These are phyloP conservation scores for Menura novaehollandiae DNA, from an alignment of 2,113 vertebrate genomes.

Conservation along the genomic window DNA sequence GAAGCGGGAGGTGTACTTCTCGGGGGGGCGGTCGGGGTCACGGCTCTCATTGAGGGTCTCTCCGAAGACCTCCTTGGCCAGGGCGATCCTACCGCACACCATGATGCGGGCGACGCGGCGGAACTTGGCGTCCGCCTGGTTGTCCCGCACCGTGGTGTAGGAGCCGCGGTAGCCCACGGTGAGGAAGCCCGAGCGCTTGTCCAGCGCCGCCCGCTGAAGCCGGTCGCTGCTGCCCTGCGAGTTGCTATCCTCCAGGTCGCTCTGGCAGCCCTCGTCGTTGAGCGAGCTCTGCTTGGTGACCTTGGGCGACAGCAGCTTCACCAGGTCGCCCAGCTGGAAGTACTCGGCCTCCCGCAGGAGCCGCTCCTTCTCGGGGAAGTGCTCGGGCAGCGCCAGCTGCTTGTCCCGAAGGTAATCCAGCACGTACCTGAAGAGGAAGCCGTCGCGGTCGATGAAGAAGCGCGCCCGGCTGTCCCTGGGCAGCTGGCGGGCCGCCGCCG, in stretches of 20 bases:
- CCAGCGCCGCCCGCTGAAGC: conserved; percentile 59
- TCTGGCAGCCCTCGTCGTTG: conserved; percentile 86
- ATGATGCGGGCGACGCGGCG: conserved; percentile 86
- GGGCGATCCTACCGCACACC: conserved; percentile 85
- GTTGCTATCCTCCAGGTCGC: conserved; percentile 83
- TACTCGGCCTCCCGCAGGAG: conserved; percentile 85
- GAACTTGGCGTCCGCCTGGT: conserved; percentile 85
- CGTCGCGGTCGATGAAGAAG: conserved; percentile 89
- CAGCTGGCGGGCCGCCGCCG: conserved; percentile 73
- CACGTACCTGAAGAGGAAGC: conserved; percentile 89
- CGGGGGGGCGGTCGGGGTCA: conserved; percentile 84
- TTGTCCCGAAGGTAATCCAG: conserved; percentile 87
- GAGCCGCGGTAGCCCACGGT: conserved; percentile 87
- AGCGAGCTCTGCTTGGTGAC: conserved; percentile 83
- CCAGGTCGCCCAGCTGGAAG: conserved; percentile 83
- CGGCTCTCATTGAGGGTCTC: conserved; percentile 88
- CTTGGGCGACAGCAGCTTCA: conserved; percentile 81
- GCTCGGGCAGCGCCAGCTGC: conserved; percentile 84
- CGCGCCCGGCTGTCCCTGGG: conserved; percentile 86
- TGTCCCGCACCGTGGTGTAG: conserved; percentile 81
- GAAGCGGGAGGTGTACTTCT: conserved; percentile 90
- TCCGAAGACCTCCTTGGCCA: conserved; percentile 87
- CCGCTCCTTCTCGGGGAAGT: conserved; percentile 88
- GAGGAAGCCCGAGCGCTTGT: conserved; percentile 84
- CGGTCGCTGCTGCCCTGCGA: conserved; percentile 82